Percentiles rank a stretch among this genome's conserved stretches.
These are phyloP conservation scores for Acanthochromis polyacanthus DNA, from an alignment of 2,113 vertebrate genomes.

Conservation along the genomic window DNA sequence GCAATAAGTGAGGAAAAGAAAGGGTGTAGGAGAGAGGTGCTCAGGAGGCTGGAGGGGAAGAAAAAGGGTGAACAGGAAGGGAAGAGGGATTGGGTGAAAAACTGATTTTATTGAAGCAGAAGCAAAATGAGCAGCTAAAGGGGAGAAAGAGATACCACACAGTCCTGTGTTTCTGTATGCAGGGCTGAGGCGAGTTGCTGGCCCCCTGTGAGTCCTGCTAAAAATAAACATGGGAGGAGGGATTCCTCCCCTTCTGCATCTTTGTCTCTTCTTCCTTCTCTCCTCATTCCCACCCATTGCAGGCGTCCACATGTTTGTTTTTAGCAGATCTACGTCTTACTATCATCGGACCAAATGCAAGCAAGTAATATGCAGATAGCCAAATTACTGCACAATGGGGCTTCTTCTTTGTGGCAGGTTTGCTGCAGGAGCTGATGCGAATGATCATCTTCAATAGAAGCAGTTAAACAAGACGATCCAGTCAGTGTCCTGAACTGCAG, in stretches of 20 bases:
- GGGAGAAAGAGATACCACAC: constrained; percentile 33
- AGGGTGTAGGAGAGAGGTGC: not conserved
- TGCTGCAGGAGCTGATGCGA: too few species aligned
- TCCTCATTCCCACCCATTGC: constrained; percentile 7
- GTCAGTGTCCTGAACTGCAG: too few species aligned
- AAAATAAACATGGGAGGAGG: constrained; percentile 77
- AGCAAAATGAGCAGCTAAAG: not conserved
- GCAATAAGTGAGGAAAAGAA: not conserved
- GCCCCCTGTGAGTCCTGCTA: constrained; percentile 77
- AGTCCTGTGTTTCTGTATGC: constrained; percentile 70
- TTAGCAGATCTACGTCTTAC: constrained; percentile 8
- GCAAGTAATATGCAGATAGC: not conserved
- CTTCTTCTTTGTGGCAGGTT: not conserved
- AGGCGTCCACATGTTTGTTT: constrained; percentile 31
- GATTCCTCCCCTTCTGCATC: constrained; percentile 57
- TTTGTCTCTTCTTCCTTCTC: constrained; percentile 38
- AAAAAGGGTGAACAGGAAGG: not conserved
- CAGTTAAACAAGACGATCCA: too few species aligned
- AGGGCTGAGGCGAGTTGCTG: constrained; percentile 59
- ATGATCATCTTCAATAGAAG: too few species aligned
- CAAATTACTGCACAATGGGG: not conserved
- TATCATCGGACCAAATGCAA: not conserved
- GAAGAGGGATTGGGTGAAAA: not conserved
- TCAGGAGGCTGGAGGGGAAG: too few species aligned
- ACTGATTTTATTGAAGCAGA: constrained; percentile 13